Evolutionary conservation across 2,113 vertebrate species (phyloP).

Genomic region (Cariama cristata): DNA sequence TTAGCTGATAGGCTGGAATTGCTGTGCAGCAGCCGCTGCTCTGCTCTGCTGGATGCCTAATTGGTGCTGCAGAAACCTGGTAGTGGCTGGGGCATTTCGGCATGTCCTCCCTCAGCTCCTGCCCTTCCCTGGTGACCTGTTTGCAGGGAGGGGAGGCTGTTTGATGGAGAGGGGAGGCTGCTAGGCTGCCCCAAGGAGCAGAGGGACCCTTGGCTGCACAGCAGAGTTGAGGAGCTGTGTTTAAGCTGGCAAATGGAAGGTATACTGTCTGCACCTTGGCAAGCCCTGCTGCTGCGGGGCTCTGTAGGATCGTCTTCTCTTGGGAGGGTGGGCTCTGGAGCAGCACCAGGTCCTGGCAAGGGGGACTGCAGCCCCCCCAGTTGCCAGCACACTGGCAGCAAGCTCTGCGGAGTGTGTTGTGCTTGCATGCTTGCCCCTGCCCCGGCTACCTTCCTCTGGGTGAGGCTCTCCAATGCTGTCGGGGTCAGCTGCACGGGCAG

Average conservation of each 20-base stretch:
- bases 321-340: not conserved
- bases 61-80: not conserved
- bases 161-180: not conserved
- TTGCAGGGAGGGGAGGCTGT: not conserved
- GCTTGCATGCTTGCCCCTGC: not conserved
- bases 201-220: not conserved
- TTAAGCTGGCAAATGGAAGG: not conserved
- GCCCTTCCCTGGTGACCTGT: not conserved
- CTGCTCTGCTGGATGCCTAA: not conserved
- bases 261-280: not conserved
- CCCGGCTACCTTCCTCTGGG: not conserved
- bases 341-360: not conserved
- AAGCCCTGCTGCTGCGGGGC: not conserved
- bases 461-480: not conserved
- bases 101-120: fast-evolving
- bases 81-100: fast-evolving
- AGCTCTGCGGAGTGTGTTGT: not conserved
- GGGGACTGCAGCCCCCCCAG: not conserved
- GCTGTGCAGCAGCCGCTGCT: not conserved
- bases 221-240: not conserved
- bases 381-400: not conserved
- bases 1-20: constrained; percentile 10
- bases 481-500: not conserved
- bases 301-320: not conserved
- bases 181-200: not conserved